Evolutionary conservation across 2,797 vertebrate species (phyloP), one percentile per base, ranked within the genome.

Genomic region (Ataeniobius toweri): DNA sequence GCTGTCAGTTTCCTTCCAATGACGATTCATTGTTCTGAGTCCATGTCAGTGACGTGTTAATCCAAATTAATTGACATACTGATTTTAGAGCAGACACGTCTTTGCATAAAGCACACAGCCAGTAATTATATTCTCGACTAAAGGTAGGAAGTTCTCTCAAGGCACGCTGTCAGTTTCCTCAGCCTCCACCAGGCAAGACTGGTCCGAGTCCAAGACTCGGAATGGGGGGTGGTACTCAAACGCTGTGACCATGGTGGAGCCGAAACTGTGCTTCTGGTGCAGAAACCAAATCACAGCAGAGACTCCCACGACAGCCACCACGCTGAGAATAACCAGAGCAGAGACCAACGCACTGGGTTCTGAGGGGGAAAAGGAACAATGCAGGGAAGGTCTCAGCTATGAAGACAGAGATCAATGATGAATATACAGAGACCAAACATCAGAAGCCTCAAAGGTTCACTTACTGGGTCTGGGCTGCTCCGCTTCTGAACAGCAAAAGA

Each of bases 271-370:
- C 81, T 80, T 95, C 84, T 96, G 95, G 31, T 96, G 94, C 79
- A 96, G 82, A 90, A 97, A 96, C 96, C 97, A 97, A 82, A 96
- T 70, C 7, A 93, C 90, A 1, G 92, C 93, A 3, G 96, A 96
- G 73, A 96, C 80, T 73, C 92, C 92, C 88, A 96, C 85, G 78
- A 97, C 89, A 67, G 91, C 88, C 20, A 97, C 83, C 77, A 96
- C 95, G 48, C 95, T 95, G 83, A 96, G 88, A 82, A 95, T 94
- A 81, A 97, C 96, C 90, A 97, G 85, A 18, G 84, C 91, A 0
- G 93, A 93, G 70, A 96, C 80, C 59, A 95, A 78, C 0, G 85
- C 77, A 20, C 76, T 95, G n/a, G 88, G 67, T 55, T 91, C 96
- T 96, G 80, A 76, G 80, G 63, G 65, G 53, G 69, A 83, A 31